Evolutionary conservation across 2,797 vertebrate genomes (phyloP), one percentile per base, ranked within the genome.

Genomic region (Typhlichthys subterraneus): DNA sequence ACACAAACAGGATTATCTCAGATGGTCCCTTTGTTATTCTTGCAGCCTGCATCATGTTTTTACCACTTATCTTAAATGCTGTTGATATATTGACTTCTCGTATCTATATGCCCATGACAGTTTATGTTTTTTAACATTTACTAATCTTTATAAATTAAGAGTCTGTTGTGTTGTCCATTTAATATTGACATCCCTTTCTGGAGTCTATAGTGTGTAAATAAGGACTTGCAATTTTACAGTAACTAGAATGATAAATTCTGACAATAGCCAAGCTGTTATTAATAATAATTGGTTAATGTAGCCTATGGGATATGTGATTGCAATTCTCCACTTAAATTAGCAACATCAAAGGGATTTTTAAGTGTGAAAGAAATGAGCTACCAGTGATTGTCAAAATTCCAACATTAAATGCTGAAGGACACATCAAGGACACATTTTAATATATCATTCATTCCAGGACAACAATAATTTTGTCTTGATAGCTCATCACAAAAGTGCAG

Each of bases 381-480:
- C 23, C 14, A 56, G n/a, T 13, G 55, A 76, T 49, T 60, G 46
- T 33, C 46, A 53, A 49, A 7, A 11, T 52, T 67, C 7, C 57
- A 72, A 80, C 85, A 69, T 55, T 59, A 58, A 69, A 61, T 75
- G 73, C 63, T 85, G 82, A 92, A 92, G 92, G 92, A 81, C 91
- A 90, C 63, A 70, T 72, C 87, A 93, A 93, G 91, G 91, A 73
- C 91, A 89, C 54, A 46, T 19, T 12, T 67, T 69, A 50, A 14
- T 8, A 50, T 17, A 50, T 50, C 8, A 42, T 9, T 42, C 38
- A 42, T 42, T 42, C 1, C 7, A 9, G 38, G 38, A 42, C 38
- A 42, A 42, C 38, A 42, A 9, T 42, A 4, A 42, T 42, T 42
- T 42, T 42, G 38, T 9, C 38, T 42, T 42, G 7, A 10, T 42